Evolutionary conservation across 2,113 vertebrate species (phyloP), one percentile per base, ranked within the genome.

Genomic region (Carollia perspicillata): DNA sequence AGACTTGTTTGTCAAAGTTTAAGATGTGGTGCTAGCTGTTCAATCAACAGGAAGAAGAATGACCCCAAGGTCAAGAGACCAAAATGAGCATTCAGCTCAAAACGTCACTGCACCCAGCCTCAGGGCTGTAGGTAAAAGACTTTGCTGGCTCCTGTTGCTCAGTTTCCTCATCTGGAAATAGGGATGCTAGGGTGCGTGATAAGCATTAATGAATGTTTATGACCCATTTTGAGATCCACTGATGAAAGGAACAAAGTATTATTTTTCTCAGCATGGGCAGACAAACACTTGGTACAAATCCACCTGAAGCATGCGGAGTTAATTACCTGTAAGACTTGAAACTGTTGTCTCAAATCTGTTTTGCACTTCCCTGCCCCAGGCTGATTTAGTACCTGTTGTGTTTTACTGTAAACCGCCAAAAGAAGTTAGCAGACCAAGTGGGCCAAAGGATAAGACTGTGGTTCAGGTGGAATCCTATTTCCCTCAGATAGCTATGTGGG

Each of bases 321-420:
- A 97, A 97, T 96, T 97, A 97, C 88, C 72, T 96, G 6, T 58
- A 96, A 97, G 71, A 68, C 79, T 53, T 90, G 66, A 96, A 98
- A 97, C 92, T 84, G 33, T 78, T 96, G 53, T 0, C 0, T 87
- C 89, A 85, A 96, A 78, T 96, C 78, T 95, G 69, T 98, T 97
- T 97, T 97, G 90, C 83, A 91, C 37, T 97, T 85, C 37, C 23
- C 93, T 93, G 91, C 94, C 96, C 84, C 53, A 55, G 69, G 96
- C 42, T 58, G n/a, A 40, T 9, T 9, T 1, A 95, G 51, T 47
- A 86, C 49, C 97, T 97, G 96, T 97, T 94, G 92, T 65, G 90
- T 97, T 95, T 98, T 97, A 58, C 42, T 77, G 33, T 92, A 96
- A 96, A 30, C 90, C 96, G 77, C 94, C 74, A 44, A 53, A 71